Percentiles rank a stretch among this genome's conserved stretches.
phyloP scores from a whole-genome alignment of 2,888 invertebrate species.

The Trachelus troglodyta region DNA sequence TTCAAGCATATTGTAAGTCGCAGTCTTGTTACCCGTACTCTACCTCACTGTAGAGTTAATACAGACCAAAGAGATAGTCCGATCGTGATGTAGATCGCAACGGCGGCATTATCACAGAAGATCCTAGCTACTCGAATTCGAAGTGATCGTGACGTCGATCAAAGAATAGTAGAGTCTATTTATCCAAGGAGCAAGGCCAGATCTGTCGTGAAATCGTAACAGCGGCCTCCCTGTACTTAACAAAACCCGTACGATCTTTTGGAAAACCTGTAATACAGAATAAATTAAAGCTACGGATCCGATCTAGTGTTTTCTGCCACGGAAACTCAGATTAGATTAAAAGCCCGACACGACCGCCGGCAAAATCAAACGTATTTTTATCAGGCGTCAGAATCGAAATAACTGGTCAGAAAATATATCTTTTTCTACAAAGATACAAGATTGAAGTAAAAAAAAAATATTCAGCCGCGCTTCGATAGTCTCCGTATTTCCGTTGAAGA shows the following conservation, averaged over 20 bases:
- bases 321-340: conserved; percentile 16
- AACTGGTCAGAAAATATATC: too few species aligned
- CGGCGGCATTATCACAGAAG: not conserved
- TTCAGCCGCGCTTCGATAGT: not conserved
- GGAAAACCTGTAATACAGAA: not conserved
- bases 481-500: not conserved
- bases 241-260: not conserved
- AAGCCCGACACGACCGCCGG: conserved; percentile 11
- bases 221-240: not conserved
- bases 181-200: not conserved
- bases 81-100: not conserved
- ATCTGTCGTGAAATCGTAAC: not conserved
- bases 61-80: not conserved
- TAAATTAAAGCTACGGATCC: not conserved
- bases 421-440: not conserved
- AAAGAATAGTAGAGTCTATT: not conserved
- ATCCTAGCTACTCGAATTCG: not conserved
- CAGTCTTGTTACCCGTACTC: not conserved
- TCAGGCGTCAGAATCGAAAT: not conserved
- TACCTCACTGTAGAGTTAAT: not conserved
- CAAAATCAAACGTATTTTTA: conserved; percentile 14
- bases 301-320: not conserved
- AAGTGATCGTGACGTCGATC: not conserved
- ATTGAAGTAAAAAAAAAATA: not conserved
- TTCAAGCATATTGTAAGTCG: not conserved